A percentile compares a stretch with the other conserved stretches of the same genome.
These are phyloP conservation scores for Pituophis catenifer DNA, from an alignment of 2,113 vertebrate genomes.

Conservation along the genomic window DNA sequence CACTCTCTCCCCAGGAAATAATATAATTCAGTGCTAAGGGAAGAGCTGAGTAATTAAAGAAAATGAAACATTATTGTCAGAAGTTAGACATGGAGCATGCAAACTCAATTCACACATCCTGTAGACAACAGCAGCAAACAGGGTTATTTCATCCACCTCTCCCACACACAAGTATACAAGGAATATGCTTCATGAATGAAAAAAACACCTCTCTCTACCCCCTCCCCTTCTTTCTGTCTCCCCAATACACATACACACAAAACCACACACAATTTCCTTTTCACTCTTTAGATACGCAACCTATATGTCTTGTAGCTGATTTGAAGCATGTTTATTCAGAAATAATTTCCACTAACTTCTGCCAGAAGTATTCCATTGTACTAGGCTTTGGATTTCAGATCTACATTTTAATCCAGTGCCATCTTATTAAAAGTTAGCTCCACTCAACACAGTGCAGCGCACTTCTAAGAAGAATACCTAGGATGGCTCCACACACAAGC, in stretches of 20 bases:
- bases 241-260: background rate
- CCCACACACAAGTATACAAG: background rate
- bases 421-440: background rate
- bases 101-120: background rate
- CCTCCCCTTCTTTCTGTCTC: no score
- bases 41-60: background rate
- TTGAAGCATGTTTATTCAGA: background rate
- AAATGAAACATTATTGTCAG: background rate
- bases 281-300: background rate
- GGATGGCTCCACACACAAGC: background rate
- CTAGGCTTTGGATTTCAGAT: background rate
- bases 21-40: background rate
- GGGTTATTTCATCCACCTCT: background rate
- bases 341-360: background rate
- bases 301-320: background rate
- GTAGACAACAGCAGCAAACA: background rate
- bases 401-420: background rate
- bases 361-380: background rate
- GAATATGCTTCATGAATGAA: background rate
- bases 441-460: background rate
- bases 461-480: background rate
- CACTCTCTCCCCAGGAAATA: background rate
- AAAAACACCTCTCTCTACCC: no score
- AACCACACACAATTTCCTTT: background rate
- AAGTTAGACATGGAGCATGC: background rate